Evolutionary conservation across 2,113 vertebrate genomes (phyloP), one percentile per base, ranked within the genome.

Genomic region (Smithornis capensis): DNA sequence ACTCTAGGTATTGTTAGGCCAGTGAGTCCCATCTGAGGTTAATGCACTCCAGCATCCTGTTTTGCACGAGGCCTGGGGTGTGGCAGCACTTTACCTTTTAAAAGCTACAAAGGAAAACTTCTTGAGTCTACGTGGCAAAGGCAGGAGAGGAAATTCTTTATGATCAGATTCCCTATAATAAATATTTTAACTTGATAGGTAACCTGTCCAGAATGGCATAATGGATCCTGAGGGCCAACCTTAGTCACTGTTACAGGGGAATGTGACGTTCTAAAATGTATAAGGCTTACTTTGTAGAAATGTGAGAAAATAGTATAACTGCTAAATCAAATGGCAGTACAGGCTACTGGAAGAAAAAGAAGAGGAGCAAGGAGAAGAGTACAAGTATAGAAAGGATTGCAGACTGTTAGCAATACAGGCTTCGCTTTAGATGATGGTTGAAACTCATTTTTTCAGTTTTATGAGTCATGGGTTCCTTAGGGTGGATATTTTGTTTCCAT

Each of bases 371-470:
- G 53, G 60, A 83, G 68, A 93, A 80, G 37, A 86, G 92, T 92
- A 53, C 47, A 90, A 67, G 44, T 38, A 19, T 67, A 53, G 35
- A 82, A 90, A 29, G 57, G 89, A 71, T 89, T 70, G 68, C 27
- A 80, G 92, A 33, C 47, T 89, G 14, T 60, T 95, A 85, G 42
- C 52, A n/a, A 53, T 56, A 44, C 62, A 60, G 62, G n/a, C 91
- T 85, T 96, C 31, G 28, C 83, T 95, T 90, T 19, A 94, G 15
- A 8, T 27, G 67, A 68, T 92, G 84, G 50, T 87, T 96, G 94
- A 94, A 94, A 67, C 47, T 87, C 50, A 47, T 80, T 44, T 87
- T 91, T 47, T 79, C 52, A 80, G 70, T 45, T 95, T 53, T 84
- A 24, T 87, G 88, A 87, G 73, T 94, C 91, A 80, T 42, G 25